Evolutionary conservation across 2,888 invertebrate species (phyloP).

Genomic region (Pomacea canaliculata): DNA sequence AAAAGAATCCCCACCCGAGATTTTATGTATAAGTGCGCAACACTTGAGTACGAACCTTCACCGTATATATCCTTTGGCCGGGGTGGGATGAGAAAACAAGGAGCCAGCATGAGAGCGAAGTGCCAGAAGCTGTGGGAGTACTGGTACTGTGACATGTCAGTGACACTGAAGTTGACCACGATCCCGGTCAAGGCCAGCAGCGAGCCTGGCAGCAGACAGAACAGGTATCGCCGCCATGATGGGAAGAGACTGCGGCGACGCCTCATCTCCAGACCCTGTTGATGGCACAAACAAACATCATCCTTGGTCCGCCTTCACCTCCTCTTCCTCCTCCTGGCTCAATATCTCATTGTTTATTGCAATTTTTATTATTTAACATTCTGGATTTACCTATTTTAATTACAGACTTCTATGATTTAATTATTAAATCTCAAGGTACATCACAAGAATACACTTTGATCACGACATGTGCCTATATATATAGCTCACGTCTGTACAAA

Average conservation of each 20-base stretch:
- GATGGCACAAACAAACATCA: constrained; percentile 9
- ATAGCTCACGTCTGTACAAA: too few species aligned
- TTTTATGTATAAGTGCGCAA: too few species aligned
- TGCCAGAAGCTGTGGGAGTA: constrained; percentile 89
- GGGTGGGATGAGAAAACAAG: constrained; percentile 82
- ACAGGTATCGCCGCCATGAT: constrained; percentile 75
- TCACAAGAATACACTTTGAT: too few species aligned
- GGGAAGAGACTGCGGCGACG: constrained; percentile 76
- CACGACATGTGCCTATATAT: too few species aligned
- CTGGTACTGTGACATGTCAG: constrained; percentile 89
- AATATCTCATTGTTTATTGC: not conserved
- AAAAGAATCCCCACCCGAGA: too few species aligned
- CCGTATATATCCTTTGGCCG: not conserved
- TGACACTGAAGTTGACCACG: constrained; percentile 81
- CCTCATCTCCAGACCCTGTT: constrained; percentile 74
- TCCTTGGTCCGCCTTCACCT: too few species aligned
- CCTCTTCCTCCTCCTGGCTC: too few species aligned
- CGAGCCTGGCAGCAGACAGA: constrained; percentile 74
- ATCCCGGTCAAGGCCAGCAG: constrained; percentile 81
- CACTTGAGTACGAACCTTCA: not conserved
- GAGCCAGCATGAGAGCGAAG: constrained; percentile 79
- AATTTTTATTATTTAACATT: too few species aligned
- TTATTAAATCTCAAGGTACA: too few species aligned
- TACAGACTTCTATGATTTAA: too few species aligned
- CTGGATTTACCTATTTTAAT: too few species aligned